Evolutionary conservation across 2,797 vertebrate genomes (phyloP).

Genomic region (Spea hammondii): DNA sequence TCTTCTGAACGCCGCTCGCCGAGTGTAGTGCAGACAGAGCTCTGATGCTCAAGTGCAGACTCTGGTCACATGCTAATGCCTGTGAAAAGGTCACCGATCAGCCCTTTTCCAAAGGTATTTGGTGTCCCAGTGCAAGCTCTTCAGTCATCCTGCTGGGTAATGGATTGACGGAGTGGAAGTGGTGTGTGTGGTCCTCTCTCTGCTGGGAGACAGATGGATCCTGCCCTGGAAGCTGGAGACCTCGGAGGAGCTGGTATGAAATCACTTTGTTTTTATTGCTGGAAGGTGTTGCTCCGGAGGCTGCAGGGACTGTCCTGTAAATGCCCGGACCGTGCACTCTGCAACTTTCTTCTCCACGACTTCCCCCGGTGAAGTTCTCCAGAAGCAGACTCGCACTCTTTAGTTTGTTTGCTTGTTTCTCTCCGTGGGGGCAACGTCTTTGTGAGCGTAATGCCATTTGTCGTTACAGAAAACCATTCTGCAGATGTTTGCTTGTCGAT

Average conservation of each 20-base stretch:
- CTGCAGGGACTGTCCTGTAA: not conserved
- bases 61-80: conserved; percentile 58
- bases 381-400: not conserved
- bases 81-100: conserved; percentile 65
- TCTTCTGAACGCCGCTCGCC: conserved; percentile 44
- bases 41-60: conserved; percentile 53
- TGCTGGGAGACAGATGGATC: conserved; percentile 40
- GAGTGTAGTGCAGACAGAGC: conserved; percentile 43
- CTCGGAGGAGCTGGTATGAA: not conserved
- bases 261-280: not conserved
- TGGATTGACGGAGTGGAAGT: conserved; percentile 48
- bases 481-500: too few species aligned
- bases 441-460: too few species aligned
- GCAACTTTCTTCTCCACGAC: too few species aligned
- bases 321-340: not conserved
- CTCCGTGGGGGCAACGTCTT: too few species aligned
- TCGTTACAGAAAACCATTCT: too few species aligned
- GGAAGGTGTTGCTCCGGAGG: too few species aligned
- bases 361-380: too few species aligned
- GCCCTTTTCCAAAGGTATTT: conserved; percentile 52
- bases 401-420: not conserved
- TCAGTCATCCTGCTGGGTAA: conserved; percentile 54
- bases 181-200: conserved; percentile 62
- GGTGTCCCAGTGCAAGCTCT: conserved; percentile 43
- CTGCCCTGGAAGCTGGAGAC: conserved; percentile 1